Evolutionary conservation across 2,797 vertebrate species (phyloP), one percentile per base, ranked within the genome.

Genomic region (Lophius americanus): DNA sequence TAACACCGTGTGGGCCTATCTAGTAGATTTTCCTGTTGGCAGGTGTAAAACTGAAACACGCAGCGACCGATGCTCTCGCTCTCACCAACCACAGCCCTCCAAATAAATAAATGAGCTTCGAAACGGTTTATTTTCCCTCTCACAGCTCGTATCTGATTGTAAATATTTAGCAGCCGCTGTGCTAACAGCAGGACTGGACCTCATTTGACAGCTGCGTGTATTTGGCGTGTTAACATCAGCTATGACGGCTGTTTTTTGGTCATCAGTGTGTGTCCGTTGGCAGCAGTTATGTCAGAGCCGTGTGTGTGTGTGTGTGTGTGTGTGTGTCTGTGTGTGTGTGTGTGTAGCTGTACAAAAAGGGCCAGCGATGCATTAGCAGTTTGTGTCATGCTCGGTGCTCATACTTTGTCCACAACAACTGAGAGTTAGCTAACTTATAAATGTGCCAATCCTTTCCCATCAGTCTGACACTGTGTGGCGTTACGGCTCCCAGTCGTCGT

Each of bases 401-500:
- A 68, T 55, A 59, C 60, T 52, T 78, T 72, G 73, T 75, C 76
- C 64, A 60, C 23, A 73, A 78, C 10, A 37, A 64, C 64, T 68
- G 68, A 81, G 78, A 85, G 73, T 78, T 64, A 73, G 59, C 63
- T 72, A 78, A 68, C 73, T 73, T 75, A 83, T 54, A 38, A 23
- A 23, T 59, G 12, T 51, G 61, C 59, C 43, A 9, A 33, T 38
- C 43, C 33, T 68, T 68, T 56, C 54, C 65, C 60, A 68, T 70
- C 49, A 50, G 55, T 23, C 54, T 43, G 54, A 6, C 23, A 7
- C 42, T 6, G 52, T 3, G 46, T 12, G 41, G 10, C 36, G 78
- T 85, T 94, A 96, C 5, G 95, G 95, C 53, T 97, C 96, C 96
- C 96, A 98, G 82, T 98, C 96, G 58, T 97, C 96, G 50, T 98